These are phyloP conservation scores for Listrodromus nycthemerus DNA, from an alignment of 2,888 invertebrate species.

Conservation along the genomic window DNA sequence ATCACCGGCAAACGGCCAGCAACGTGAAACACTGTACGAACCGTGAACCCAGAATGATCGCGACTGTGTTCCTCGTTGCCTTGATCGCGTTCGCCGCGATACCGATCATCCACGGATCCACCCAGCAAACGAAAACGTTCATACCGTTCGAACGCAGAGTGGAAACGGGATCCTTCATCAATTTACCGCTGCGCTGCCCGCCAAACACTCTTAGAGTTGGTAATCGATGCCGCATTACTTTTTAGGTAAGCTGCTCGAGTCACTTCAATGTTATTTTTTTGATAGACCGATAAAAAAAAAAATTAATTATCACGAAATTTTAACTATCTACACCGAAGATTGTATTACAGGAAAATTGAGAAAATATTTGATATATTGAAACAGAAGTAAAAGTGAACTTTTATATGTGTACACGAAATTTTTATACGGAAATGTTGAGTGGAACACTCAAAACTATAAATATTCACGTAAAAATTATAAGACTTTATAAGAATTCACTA, in stretches of 20 bases:
- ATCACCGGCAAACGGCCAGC: background rate
- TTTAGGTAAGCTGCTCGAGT: conserved; percentile 73
- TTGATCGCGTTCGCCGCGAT: conserved; percentile 34
- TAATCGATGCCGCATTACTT: conserved; percentile 77
- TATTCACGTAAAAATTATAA: too few species aligned
- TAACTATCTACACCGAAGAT: too few species aligned
- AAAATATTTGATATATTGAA: too few species aligned
- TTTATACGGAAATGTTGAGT: too few species aligned
- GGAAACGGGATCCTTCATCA: conserved; percentile 76
- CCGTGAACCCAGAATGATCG: conserved; percentile 17
- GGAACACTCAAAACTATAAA: too few species aligned
- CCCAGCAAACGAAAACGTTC: conserved; percentile 68
- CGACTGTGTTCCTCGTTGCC: background rate
- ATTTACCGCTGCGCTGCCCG: conserved; percentile 77
- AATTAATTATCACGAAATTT: background rate
- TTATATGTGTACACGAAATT: too few species aligned
- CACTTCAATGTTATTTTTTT: background rate
- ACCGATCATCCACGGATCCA: conserved; percentile 7
- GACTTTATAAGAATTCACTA: too few species aligned
- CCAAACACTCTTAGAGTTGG: conserved; percentile 75
- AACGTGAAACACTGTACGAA: conserved; percentile 53
- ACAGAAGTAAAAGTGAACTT: too few species aligned
- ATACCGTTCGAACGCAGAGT: conserved; percentile 71
- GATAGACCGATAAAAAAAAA: background rate
- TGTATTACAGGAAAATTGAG: too few species aligned